phyloP scores from a whole-genome alignment of 2,797 vertebrate species.

The Tauraco hartlaubi region DNA sequence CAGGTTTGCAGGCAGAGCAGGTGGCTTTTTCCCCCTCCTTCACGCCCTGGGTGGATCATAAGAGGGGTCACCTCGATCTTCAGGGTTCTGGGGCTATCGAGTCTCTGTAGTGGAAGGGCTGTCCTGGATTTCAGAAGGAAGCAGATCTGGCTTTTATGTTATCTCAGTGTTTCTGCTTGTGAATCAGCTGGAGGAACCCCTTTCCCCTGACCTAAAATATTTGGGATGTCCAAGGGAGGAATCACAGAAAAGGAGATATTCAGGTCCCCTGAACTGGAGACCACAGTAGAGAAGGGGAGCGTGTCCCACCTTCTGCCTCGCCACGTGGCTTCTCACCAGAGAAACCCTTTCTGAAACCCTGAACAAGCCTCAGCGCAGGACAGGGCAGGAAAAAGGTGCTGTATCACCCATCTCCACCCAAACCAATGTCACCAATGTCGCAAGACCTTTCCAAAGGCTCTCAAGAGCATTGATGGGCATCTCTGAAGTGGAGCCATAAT shows the following conservation, averaged over 20 bases:
- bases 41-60: fast-evolving
- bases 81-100: fast-evolving
- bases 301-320: not conserved
- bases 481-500: not conserved
- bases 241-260: not conserved
- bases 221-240: not conserved
- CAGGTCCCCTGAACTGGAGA: not conserved
- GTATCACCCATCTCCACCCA: no score
- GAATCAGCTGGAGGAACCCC: not conserved
- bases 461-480: not conserved
- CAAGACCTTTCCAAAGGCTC: not conserved
- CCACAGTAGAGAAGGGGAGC: not conserved
- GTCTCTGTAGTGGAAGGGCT: not conserved
- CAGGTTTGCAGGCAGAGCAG: not conserved
- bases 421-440: fast-evolving
- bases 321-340: fast-evolving
- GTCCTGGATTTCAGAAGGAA: not conserved
- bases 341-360: not conserved
- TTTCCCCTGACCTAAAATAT: not conserved
- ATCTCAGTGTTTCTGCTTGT: not conserved
- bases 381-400: fast-evolving
- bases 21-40: not conserved
- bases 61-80: fast-evolving
- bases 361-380: not conserved
- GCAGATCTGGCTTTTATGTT: fast-evolving